A percentile compares a stretch with the other conserved stretches of the same genome.
phyloP scores from a whole-genome alignment of 2,797 vertebrate species.

The Amniataba percoides region DNA sequence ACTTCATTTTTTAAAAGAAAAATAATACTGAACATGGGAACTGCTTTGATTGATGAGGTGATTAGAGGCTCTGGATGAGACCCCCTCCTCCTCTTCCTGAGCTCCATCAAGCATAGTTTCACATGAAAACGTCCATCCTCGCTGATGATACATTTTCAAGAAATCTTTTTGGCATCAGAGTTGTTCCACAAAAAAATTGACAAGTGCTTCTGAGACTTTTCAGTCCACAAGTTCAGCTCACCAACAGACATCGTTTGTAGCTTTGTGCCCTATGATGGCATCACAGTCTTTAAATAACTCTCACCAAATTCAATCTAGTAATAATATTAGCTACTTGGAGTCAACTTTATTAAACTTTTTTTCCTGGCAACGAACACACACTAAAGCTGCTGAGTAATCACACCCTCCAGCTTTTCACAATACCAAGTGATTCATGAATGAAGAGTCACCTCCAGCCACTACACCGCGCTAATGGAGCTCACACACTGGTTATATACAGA shows the following conservation, averaged over 20 bases:
- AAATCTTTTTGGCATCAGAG: neutral
- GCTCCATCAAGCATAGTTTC: constrained; percentile 15
- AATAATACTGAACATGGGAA: neutral
- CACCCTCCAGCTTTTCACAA: no score
- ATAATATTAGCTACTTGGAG: no score
- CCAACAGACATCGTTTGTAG: neutral
- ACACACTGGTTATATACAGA: no score
- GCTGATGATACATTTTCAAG: constrained; percentile 14
- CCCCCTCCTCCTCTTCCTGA: constrained; percentile 4
- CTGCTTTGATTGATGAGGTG: constrained; percentile 13
- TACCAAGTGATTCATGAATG: no score
- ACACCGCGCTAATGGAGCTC: no score
- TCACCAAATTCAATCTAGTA: neutral
- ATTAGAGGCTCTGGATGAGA: constrained; percentile 11
- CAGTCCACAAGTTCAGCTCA: neutral
- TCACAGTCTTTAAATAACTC: neutral
- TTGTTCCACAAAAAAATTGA: neutral
- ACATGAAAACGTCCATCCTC: neutral
- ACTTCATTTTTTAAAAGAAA: neutral
- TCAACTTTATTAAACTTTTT: no score
- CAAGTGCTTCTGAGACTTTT: neutral
- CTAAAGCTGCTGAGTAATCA: no score
- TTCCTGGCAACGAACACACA: no score
- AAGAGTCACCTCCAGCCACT: no score
- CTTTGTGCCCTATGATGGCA: neutral